Base-by-base conservation (phyloP, 2,113 vertebrate genomes). In the Cynopterus brachyotis region DNA sequence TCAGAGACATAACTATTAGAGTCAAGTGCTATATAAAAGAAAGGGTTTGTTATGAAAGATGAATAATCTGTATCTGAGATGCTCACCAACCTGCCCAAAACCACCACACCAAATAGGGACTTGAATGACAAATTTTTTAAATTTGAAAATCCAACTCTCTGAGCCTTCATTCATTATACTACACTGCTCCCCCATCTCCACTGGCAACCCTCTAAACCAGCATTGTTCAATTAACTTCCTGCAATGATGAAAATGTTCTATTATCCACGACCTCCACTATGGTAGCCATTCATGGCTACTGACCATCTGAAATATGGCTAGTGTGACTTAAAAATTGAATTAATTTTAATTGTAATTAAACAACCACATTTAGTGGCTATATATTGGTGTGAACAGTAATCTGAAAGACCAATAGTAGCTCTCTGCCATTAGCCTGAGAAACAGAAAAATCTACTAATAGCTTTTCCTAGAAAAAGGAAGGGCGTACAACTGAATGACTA, bases 1-100 rank as follows among this genome's bases (percentile, higher is more conserved):
- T 47, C 37, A 87, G 0, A 89, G 72, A 75, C 3, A 22, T 13
- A 89, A 92, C 35, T 42, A 81, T 9, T 20, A 67, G 1, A 72
- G 20, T 64, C 12, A 92, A 86, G 24, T 60, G 24, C 73, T 70
- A 50, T 11, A 79, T 47, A 84, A 86, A 96, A 69, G 5, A 91
- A 93, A 80, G 32, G 17, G 35, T 32, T 97, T 50, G 28, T 81
- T 72, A 62, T 70, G 86, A 92, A 90, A 94, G 80, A 83, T 12
- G 26, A 91, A 64, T 73, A 42, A 85, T n/a, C 73, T 89, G 24
- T 79, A 50, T 26, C 24, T 57, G 37, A 92, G 50, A 92, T 53
- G 55, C 30, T 84, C 86, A 95, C 80, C 7, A n/a, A 93, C 62
- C 17, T 60, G 7, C 19, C 73, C 42, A 73, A 94, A 64, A 50